phyloP scores from a whole-genome alignment of 1,140 invertebrate species.

The Elysia chlorotica region DNA sequence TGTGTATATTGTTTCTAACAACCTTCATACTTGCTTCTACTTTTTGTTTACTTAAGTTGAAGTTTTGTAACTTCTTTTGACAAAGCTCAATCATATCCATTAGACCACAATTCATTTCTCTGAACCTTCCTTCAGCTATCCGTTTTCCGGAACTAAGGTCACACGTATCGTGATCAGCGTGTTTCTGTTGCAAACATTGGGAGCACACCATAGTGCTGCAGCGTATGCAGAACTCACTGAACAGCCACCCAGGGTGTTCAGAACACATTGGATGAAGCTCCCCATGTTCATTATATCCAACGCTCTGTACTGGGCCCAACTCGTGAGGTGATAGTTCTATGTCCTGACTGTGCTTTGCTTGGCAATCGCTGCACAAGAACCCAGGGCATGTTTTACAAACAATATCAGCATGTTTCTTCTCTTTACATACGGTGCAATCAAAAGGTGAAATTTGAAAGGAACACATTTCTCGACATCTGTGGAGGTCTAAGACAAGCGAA shows the following conservation, averaged over 20 bases:
- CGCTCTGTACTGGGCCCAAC: not conserved
- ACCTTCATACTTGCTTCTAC: not conserved
- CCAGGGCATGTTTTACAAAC: not conserved
- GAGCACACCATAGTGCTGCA: not conserved
- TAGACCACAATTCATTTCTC: not conserved
- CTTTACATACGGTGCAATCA: not conserved
- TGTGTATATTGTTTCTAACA: not conserved
- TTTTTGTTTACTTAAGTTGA: not conserved
- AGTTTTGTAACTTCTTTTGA: not conserved
- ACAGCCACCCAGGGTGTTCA: not conserved
- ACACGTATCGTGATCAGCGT: not conserved
- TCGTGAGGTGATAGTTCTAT: not conserved
- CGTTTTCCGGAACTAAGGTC: not conserved
- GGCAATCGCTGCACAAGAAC: not conserved
- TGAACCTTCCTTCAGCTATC: not conserved
- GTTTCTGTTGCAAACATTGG: not conserved
- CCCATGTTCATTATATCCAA: not conserved
- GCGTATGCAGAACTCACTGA: not conserved
- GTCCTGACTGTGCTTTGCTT: not conserved
- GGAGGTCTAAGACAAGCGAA: not conserved
- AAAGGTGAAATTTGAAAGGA: not conserved
- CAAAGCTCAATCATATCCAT: not conserved
- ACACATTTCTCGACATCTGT: not conserved
- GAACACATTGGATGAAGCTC: not conserved
- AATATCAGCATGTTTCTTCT: not conserved